These are phyloP conservation scores for Lethrus apterus DNA, from an alignment of 1,140 invertebrate genomes.

Conservation along the genomic window DNA sequence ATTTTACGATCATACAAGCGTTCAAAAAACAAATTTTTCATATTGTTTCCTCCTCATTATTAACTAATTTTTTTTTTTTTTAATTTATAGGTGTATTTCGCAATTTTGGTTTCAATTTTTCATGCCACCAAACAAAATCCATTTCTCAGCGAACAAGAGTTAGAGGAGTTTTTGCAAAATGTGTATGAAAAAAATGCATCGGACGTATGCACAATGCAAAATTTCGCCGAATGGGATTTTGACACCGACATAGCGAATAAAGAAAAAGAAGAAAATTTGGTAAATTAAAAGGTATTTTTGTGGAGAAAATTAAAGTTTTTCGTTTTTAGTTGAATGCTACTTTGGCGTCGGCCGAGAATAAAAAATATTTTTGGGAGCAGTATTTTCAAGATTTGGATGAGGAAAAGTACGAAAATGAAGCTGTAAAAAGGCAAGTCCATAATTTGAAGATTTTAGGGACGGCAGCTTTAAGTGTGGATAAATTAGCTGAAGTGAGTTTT, in stretches of 20 bases:
- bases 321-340: slow-evolving; percentile 1
- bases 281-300: background rate
- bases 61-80: no score
- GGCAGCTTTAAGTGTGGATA: slow-evolving; percentile 12
- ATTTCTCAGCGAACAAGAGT: no score
- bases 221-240: slow-evolving; percentile 15
- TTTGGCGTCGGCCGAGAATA: slow-evolving; percentile 9
- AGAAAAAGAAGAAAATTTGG: slow-evolving; percentile 6
- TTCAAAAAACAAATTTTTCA: no score
- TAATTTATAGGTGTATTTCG: no score
- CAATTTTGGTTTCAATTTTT: no score
- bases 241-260: slow-evolving; percentile 15
- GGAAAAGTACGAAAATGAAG: slow-evolving; percentile 8
- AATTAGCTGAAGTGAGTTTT: slow-evolving; percentile 6
- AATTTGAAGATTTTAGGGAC: slow-evolving; percentile 16
- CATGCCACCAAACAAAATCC: no score
- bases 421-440: slow-evolving; percentile 14
- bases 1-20: no score
- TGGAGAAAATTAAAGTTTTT: background rate
- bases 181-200: background rate
- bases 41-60: no score
- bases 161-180: background rate
- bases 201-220: background rate
- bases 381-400: background rate
- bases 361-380: slow-evolving; percentile 9